A percentile compares a stretch with the other conserved stretches of the same genome.
Evolutionary conservation across 1,140 invertebrate genomes (phyloP).

Genomic region (Drosophila jambulina): DNA sequence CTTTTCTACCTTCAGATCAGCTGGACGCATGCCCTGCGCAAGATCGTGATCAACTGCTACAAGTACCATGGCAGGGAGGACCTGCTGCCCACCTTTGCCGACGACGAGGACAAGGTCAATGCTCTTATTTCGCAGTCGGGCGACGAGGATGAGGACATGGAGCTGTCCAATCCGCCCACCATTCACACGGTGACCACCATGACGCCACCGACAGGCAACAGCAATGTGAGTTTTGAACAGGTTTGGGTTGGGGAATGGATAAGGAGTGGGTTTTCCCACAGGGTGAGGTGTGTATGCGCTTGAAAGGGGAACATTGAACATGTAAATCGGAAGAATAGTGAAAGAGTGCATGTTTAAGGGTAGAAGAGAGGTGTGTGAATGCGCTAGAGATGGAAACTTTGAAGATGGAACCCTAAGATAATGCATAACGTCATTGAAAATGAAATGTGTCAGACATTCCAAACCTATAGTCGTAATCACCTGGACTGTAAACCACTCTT

Average conservation of each 20-base stretch:
- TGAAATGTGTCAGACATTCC: neutral
- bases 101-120: conserved; percentile 93
- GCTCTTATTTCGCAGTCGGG: conserved; percentile 80
- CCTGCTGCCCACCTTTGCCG: conserved; percentile 96
- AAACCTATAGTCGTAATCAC: too few relatives aligned
- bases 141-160: conserved; percentile 80
- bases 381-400: neutral
- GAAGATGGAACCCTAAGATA: too few relatives aligned
- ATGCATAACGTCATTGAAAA: neutral
- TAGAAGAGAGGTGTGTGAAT: too few relatives aligned
- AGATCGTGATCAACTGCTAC: conserved; percentile 99
- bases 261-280: neutral
- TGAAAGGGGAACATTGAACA: too few relatives aligned
- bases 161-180: conserved; percentile 83
- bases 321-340: neutral
- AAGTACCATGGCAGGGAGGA: conserved; percentile 99
- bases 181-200: conserved; percentile 83
- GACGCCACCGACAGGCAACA: conserved; percentile 67
- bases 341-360: neutral
- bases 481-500: neutral
- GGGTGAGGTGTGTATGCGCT: neutral
- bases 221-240: conserved; percentile 68
- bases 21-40: conserved; percentile 98
- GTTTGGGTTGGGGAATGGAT: neutral
- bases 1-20: conserved; percentile 90